Evolutionary conservation across 1,140 invertebrate genomes (phyloP).

Genomic region (Lethrus apterus): DNA sequence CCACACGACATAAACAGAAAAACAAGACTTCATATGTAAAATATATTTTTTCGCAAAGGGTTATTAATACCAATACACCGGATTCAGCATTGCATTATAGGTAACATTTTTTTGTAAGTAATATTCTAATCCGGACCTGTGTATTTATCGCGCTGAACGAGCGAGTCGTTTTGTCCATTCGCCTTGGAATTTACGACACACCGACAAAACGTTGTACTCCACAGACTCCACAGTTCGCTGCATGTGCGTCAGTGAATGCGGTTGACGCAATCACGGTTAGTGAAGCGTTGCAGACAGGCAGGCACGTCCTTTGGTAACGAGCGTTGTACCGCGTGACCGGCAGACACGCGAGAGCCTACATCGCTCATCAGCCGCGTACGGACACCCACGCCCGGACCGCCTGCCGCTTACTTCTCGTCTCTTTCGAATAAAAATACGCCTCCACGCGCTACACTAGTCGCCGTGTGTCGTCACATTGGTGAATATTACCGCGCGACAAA

Average conservation of each 20-base stretch:
- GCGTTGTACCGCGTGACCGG: slow-evolving; percentile 9
- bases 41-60: too few species aligned
- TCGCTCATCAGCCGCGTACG: slow-evolving; percentile 5
- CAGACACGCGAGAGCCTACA: slow-evolving; percentile 10
- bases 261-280: slow-evolving; percentile 11
- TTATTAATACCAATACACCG: too few species aligned
- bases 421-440: too few species aligned
- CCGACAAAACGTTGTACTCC: background rate
- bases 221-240: background rate
- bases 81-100: too few species aligned
- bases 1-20: too few species aligned
- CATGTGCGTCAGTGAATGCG: slow-evolving; percentile 4
- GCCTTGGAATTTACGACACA: slow-evolving; percentile 7
- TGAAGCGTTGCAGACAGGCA: slow-evolving; percentile 11
- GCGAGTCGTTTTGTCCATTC: too few species aligned
- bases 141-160: too few species aligned
- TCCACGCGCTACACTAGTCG: background rate
- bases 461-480: too few species aligned
- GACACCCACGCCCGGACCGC: background rate
- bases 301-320: slow-evolving; percentile 11
- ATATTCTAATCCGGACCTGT: too few species aligned
- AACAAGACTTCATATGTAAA: too few species aligned
- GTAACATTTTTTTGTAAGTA: too few species aligned
- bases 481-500: background rate
- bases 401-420: too few species aligned